Evolutionary conservation across 2,888 invertebrate species (phyloP).

Genomic region (Callyntrura guangdongensis): DNA sequence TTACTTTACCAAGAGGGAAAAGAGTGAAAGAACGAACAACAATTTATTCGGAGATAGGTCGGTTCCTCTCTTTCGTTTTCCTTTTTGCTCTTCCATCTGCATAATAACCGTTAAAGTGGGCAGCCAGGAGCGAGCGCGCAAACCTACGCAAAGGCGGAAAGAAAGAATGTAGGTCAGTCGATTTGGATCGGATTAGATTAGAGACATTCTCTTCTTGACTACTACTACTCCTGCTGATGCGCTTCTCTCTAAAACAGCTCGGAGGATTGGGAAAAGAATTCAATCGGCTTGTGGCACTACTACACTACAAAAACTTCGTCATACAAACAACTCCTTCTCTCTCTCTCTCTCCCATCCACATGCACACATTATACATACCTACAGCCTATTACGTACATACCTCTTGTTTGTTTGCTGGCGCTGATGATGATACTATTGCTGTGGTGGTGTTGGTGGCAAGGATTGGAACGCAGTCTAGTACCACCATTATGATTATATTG

Average conservation of each 20-base stretch:
- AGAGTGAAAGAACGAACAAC: constrained; percentile 30
- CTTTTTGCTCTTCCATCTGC: not conserved
- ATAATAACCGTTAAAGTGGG: constrained; percentile 44
- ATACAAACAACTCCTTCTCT: too few relatives aligned
- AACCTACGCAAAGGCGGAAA: constrained; percentile 80
- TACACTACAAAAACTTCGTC: not conserved
- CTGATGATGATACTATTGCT: not conserved
- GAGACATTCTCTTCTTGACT: constrained; percentile 35
- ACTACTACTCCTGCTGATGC: not conserved
- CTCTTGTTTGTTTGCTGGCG: constrained; percentile 41
- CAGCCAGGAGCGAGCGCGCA: constrained; percentile 51
- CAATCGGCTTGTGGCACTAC: constrained; percentile 75
- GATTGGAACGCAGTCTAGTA: constrained; percentile 54
- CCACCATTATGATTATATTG: constrained; percentile 34
- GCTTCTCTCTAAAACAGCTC: constrained; percentile 64
- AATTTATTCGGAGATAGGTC: constrained; percentile 73
- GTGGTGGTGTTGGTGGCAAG: constrained; percentile 41
- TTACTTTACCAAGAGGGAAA: not conserved
- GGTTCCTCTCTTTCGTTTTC: constrained; percentile 30
- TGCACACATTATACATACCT: not conserved
- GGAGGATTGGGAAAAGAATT: constrained; percentile 76
- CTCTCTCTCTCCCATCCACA: too few relatives aligned
- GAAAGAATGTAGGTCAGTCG: constrained; percentile 80
- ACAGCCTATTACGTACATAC: not conserved
- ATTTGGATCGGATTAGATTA: constrained; percentile 81